These are phyloP conservation scores for Leucophora obtusa DNA, from an alignment of 2,888 invertebrate genomes.

Conservation along the genomic window DNA sequence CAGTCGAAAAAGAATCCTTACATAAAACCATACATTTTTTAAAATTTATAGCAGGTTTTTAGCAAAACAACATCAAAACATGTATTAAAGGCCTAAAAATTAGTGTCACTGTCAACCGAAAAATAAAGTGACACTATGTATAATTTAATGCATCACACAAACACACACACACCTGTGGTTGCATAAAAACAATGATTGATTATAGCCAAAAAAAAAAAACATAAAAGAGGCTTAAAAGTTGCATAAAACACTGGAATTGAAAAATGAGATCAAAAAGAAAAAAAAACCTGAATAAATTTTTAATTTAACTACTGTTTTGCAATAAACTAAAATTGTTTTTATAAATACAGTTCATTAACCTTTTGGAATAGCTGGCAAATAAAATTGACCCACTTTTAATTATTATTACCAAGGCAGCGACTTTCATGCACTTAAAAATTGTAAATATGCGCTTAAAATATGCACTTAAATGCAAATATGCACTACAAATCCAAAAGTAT, in stretches of 20 bases:
- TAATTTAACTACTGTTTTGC: not conserved
- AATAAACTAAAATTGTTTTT: not conserved
- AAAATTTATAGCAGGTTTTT: not conserved
- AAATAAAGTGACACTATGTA: not conserved
- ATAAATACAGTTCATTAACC: not conserved
- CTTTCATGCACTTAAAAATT: no score
- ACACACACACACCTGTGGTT: not conserved
- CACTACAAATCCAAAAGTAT: no score
- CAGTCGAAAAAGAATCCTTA: not conserved
- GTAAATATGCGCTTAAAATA: no score
- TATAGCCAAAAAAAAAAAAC: not conserved
- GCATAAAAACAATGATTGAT: not conserved
- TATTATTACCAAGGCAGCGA: no score
- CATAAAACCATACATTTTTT: not conserved
- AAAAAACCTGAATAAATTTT: slow-evolving; percentile 1
- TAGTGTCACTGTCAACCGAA: not conserved
- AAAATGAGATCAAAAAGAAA: not conserved
- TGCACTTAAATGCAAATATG: no score
- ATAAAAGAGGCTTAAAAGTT: not conserved
- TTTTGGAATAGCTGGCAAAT: not conserved
- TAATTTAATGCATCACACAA: not conserved
- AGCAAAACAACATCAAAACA: not conserved
- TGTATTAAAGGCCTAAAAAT: not conserved
- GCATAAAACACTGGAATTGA: not conserved
- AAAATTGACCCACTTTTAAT: slow-evolving; percentile 3